phyloP scores from a whole-genome alignment of 2,888 invertebrate species.

The Lasioglossum pauxillum region DNA sequence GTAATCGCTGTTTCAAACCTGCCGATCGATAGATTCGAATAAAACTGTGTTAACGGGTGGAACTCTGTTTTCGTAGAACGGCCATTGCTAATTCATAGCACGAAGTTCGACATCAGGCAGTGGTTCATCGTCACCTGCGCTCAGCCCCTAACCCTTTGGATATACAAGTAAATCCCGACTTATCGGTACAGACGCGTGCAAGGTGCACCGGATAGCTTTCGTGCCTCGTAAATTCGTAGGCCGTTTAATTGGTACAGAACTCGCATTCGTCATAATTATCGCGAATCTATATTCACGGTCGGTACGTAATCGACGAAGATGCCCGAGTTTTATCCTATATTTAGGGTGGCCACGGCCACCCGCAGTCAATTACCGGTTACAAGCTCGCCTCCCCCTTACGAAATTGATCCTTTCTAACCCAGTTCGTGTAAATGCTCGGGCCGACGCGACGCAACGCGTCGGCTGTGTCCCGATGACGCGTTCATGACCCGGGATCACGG shows the following conservation, averaged over 20 bases:
- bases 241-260: conserved; percentile 41
- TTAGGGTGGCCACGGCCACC: conserved; percentile 30
- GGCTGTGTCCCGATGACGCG: neutral
- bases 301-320: neutral
- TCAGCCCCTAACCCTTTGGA: conserved; percentile 96
- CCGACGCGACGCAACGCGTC: conserved; percentile 18
- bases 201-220: conserved; percentile 22
- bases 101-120: conserved; percentile 97
- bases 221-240: conserved; percentile 41
- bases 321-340: conserved; percentile 36
- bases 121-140: conserved; percentile 97
- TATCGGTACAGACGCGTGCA: neutral
- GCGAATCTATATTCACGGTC: conserved; percentile 19
- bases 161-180: conserved; percentile 90
- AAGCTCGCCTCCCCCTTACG: conserved; percentile 26
- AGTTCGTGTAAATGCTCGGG: conserved; percentile 62
- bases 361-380: conserved; percentile 39
- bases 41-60: neutral
- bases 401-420: conserved; percentile 71
- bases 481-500: neutral
- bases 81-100: conserved; percentile 94
- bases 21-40: neutral
- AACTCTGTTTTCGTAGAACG: conserved; percentile 87
- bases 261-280: conserved; percentile 53
- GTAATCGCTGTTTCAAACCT: conserved; percentile 85